phyloP scores from a whole-genome alignment of 1,140 invertebrate genomes.

The Pseudomyrmex sp. region DNA sequence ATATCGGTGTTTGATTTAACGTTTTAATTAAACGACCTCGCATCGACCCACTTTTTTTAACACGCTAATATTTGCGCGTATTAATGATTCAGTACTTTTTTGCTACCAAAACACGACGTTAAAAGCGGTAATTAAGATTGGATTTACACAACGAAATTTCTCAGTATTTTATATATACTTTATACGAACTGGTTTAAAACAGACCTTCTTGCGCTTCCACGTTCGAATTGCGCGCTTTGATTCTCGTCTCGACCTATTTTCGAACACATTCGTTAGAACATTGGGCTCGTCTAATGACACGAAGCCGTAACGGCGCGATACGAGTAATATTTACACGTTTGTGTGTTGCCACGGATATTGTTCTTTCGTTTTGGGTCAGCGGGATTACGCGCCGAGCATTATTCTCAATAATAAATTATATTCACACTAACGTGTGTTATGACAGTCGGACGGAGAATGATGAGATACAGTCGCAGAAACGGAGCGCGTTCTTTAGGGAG shows the following conservation, averaged over 20 bases:
- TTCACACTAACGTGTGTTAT: constrained; percentile 28
- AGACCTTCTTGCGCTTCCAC: too few species aligned
- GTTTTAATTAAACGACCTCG: neutral
- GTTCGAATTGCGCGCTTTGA: neutral
- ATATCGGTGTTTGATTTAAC: neutral
- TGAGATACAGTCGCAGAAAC: constrained; percentile 23
- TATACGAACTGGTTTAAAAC: neutral
- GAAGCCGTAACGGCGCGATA: neutral
- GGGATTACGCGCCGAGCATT: constrained; percentile 15
- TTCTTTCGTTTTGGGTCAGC: constrained; percentile 14
- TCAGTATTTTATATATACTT: neutral
- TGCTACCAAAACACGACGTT: too few species aligned
- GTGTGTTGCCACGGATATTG: constrained; percentile 8
- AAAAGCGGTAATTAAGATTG: neutral
- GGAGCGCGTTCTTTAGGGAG: constrained; percentile 7
- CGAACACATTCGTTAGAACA: constrained; percentile 25
- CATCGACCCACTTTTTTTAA: neutral
- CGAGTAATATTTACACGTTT: constrained; percentile 1
- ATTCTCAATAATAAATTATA: constrained; percentile 46
- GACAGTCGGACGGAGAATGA: constrained; percentile 29
- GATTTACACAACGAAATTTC: neutral
- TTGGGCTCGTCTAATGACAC: constrained; percentile 7
- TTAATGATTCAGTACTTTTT: neutral
- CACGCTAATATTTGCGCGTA: neutral
- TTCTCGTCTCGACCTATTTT: constrained; percentile 18